phyloP scores from a whole-genome alignment of 2,888 invertebrate species.

The Macroteleia sp. region DNA sequence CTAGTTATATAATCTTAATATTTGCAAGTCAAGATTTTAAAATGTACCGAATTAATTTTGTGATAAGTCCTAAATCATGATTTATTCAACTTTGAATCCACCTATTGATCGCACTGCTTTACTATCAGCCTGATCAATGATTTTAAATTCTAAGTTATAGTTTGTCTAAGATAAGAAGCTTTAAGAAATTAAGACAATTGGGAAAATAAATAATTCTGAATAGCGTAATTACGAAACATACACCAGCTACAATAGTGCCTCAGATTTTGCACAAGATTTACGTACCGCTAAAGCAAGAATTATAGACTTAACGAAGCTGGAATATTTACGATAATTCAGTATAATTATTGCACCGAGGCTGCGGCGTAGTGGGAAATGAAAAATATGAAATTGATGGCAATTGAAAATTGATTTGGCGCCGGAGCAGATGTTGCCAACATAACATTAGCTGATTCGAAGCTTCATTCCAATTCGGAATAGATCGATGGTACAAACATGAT shows the following conservation, averaged over 20 bases:
- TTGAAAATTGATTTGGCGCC: not conserved
- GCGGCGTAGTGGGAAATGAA: not conserved
- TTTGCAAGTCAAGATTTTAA: no score
- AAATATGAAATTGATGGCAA: not conserved
- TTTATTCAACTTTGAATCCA: no score
- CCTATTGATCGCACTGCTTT: no score
- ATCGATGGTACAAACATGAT: conserved; percentile 20
- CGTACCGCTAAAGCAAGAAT: conserved; percentile 25
- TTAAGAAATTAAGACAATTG: no score
- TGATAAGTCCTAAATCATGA: no score
- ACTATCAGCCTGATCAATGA: no score
- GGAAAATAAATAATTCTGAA: conserved; percentile 31
- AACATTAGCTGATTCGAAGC: not conserved
- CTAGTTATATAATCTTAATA: no score
- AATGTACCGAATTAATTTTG: no score
- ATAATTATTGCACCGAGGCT: conserved; percentile 4
- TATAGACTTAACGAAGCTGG: conserved; percentile 23
- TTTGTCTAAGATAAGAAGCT: no score
- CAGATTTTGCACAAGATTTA: conserved; percentile 24
- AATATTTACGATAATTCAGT: conserved; percentile 23
- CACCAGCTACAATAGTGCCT: conserved; percentile 25
- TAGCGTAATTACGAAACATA: conserved; percentile 16
- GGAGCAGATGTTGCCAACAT: not conserved
- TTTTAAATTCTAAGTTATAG: no score
- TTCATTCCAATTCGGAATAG: not conserved